Evolutionary conservation across 2,113 vertebrate species (phyloP), one percentile per base, ranked within the genome.

Genomic region (Xiphorhynchus elegans): DNA sequence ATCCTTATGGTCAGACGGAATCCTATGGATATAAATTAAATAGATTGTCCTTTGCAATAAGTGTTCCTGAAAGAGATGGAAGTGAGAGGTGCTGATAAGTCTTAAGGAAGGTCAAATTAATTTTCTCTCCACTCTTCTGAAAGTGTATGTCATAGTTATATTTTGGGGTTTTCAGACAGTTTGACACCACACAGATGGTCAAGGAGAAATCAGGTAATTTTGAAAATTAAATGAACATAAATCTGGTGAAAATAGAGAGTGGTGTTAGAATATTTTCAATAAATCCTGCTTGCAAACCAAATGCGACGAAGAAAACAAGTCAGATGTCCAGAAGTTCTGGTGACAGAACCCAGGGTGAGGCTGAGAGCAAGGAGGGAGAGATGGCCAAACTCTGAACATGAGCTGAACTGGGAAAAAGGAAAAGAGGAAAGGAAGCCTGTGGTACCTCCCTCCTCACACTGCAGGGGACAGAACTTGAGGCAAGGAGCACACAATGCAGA

Each of bases 131-230:
- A 9, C 90, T 67, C 39, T 89, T 83, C 49, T 76, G 58, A 62
- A 79, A 74, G 13, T 15, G 5, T 53, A 14, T 13, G 35, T 67
- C 37, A 23, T 19, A 33, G 44, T 69, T 69, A 31, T 20, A 58
- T 33, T 59, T 56, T 7, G 28, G 33, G 55, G 86, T 86, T 50
- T 69, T 93, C 82, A 77, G 58, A 39, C 75, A 76, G 29, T 55
- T 72, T 83, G 83, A 85, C 83, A 83, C 64, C 55, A 94, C 33
- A 19, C 50, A 78, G 25, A 73, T 35, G 50, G 85, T 70, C 58
- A 74, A 90, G 50, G 44, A 90, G 53, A 77, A 83, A 66, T 12
- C 11, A n/a, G 15, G 17, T n/a, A 19, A 68, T 85, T 92, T 5
- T 58, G 25, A 86, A 93, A 85, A 76, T 16, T 1, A 84, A 84